Evolutionary conservation across 2,888 invertebrate genomes (phyloP), one percentile per base, ranked within the genome.

Genomic region (Leptinotarsa rubiginosa): DNA sequence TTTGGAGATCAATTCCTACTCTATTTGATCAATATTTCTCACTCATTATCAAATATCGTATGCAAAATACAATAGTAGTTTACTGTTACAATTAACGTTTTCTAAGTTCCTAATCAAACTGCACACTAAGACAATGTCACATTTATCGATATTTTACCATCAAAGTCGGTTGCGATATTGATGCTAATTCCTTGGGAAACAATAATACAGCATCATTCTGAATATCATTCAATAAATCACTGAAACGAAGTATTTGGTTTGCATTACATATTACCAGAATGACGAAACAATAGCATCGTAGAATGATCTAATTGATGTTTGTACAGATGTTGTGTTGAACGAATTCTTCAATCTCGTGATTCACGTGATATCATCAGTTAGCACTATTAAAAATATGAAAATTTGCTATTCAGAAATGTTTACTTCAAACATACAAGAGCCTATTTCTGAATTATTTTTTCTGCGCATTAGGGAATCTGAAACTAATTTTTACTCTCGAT

Each of bases 101-200:
- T 56, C 56, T 18, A 69, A 47, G 18, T 31, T 41, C 20, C 68
- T 54, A 41, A 54, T 54, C 54, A 59, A 20, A 5, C 4, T 16
- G 47, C 10, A 56, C 56, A 69, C 69, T 56, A 47, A 69, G 47
- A 69, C 69, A 69, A 69, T 54, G 54, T 52, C 31, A 20, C 31
- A 56, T 20, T 56, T 15, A 25, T 54, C 31, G 68, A 41, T 54
- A 68, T 56, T 68, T 54, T 47, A 41, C n/a, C 68, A 54, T 54
- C 68, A 68, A 56, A 68, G 68, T 31, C 31, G 54, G 54, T 22
- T 22, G 5, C 2, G 18, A 47, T 69, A 69, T 56, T 69, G 20
- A 56, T 69, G 69, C 56, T 56, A 69, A 69, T 69, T 69, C 10
- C 16, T 56, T 20, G 47, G 16, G 56, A 69, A 69, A 69, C 69